phyloP scores from a whole-genome alignment of 2,888 invertebrate species.

The Cephus pulcher region DNA sequence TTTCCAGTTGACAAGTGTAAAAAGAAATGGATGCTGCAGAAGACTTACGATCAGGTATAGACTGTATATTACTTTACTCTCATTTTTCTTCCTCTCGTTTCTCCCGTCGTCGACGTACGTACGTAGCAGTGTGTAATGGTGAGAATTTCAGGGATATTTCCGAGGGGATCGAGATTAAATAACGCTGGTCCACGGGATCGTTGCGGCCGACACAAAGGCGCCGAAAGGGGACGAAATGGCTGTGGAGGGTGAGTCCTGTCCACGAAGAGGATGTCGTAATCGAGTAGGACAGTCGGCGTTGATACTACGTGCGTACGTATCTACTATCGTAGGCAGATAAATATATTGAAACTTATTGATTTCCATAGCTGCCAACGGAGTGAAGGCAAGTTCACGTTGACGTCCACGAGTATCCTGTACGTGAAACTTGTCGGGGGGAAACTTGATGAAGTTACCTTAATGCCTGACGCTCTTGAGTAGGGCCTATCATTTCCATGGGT shows the following conservation, averaged over 20 bases:
- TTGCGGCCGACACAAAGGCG: neutral
- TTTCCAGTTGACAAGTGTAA: neutral
- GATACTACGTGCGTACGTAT: neutral
- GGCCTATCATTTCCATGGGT: neutral
- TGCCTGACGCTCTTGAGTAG: slow-evolving; percentile 18
- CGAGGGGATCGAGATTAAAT: slow-evolving; percentile 8
- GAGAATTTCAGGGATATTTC: neutral
- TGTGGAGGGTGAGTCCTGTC: neutral
- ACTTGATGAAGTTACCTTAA: slow-evolving; percentile 43
- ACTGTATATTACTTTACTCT: neutral
- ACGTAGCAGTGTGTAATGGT: neutral
- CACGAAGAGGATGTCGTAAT: neutral
- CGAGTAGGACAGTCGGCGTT: neutral
- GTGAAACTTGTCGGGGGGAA: neutral
- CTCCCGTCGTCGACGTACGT: neutral
- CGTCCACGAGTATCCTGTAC: neutral
- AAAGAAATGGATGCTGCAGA: neutral
- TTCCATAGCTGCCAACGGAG: slow-evolving; percentile 42
- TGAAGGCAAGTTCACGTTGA: slow-evolving; percentile 25
- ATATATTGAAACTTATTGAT: slow-evolving; percentile 49
- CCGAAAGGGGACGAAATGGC: neutral
- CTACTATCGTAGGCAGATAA: neutral
- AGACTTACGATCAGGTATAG: neutral
- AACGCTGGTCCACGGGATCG: neutral
- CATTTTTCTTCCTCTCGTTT: neutral